Evolutionary conservation across 2,797 vertebrate species (phyloP).

Genomic region (Poecilia picta): DNA sequence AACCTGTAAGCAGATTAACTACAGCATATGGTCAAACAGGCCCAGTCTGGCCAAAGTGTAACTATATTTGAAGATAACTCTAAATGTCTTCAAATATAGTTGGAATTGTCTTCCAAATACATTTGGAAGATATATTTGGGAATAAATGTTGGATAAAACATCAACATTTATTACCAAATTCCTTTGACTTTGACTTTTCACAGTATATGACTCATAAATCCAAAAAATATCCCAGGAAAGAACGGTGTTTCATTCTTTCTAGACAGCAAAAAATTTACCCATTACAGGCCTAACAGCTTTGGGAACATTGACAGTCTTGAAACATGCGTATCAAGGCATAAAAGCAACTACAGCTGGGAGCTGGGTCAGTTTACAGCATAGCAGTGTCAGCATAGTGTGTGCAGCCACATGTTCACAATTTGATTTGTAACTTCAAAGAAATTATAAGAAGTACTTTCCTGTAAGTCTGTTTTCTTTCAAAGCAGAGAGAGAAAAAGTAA

Average conservation of each 20-base stretch:
- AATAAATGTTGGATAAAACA: background rate
- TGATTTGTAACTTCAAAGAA: constrained; percentile 55
- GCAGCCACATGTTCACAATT: constrained; percentile 65
- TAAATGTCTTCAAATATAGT: background rate
- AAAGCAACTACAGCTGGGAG: constrained; percentile 32
- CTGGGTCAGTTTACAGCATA: constrained; percentile 42
- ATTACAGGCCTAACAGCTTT: constrained; percentile 34
- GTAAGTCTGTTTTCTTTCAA: constrained; percentile 51
- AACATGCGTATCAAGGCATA: constrained; percentile 23
- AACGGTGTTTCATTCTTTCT: constrained; percentile 27
- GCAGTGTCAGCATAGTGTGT: constrained; percentile 40
- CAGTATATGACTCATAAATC: constrained; percentile 19
- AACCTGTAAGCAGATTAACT: background rate
- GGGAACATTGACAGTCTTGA: constrained; percentile 10
- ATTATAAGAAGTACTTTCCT: constrained; percentile 54
- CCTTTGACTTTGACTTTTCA: background rate
- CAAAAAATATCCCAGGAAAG: constrained; percentile 9
- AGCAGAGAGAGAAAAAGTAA: constrained; percentile 23
- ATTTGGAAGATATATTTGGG: too few relatives aligned
- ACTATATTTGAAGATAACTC: background rate
- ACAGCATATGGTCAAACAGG: background rate
- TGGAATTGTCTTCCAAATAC: background rate
- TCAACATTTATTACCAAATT: background rate
- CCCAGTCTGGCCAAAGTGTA: background rate
- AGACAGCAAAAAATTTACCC: constrained; percentile 33